Evolutionary conservation across 2,797 vertebrate species (phyloP), one percentile per base, ranked within the genome.

Genomic region (Manis crassicaudata): DNA sequence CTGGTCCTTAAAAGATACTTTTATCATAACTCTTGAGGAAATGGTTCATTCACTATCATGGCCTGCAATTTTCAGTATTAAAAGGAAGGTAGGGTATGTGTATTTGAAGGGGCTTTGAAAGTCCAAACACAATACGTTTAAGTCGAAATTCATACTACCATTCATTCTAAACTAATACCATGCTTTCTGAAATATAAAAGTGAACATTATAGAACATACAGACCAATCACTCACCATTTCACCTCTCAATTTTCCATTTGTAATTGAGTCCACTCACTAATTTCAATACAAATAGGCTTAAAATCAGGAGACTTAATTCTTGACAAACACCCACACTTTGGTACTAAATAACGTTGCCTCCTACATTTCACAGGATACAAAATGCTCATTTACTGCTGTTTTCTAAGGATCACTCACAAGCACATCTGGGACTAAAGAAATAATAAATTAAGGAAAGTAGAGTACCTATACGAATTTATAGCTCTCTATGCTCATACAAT

Each of bases 291-390:
- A 96, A 95, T 75, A 88, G 92, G 23, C 84, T 46, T 86, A 97
- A 86, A 96, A 92, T 54, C 92, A 96, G 96, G 96, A 98, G 95
- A 98, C 73, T 97, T 97, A 96, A 97, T 97, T 98, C 97, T 97
- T 97, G 12, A 96, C 87, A 98, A 70, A 68, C 96, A 97, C 90
- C 93, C 93, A 98, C 92, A 90, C 77, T 98, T 97, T 68, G 89
- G 83, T 88, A 98, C 68, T 35, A 98, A 98, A 98, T 97, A 97
- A 97, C 60, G 67, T 94, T 95, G 80, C 96, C 97, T 98, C 98
- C 98, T 95, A 97, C 89, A 93, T 94, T 97, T 98, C 96, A 97
- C 62, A 92, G 95, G 70, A 94, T 97, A 56, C 73, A 98, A 97
- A 97, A 96, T 11, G 12, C 93, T 97, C 95, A 95, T 97, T 98